Evolutionary conservation across 2,113 vertebrate species (phyloP).

Genomic region (Nibea coibor): DNA sequence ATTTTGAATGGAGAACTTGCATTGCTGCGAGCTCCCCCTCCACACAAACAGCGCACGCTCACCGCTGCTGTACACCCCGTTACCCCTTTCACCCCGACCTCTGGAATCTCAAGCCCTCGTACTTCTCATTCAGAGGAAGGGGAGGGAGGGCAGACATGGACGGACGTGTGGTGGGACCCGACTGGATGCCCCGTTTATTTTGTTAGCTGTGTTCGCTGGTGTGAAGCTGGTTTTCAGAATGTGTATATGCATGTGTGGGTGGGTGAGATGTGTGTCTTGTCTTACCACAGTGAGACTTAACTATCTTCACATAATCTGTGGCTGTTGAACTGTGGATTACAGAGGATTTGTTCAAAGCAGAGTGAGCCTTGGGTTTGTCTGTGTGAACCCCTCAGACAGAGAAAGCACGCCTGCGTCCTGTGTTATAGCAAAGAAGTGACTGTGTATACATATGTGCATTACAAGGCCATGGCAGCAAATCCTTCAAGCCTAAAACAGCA

Average conservation of each 20-base stretch:
- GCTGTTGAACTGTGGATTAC: conserved; percentile 53
- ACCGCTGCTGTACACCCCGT: conserved; percentile 21
- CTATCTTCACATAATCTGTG: conserved; percentile 45
- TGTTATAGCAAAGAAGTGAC: conserved; percentile 11
- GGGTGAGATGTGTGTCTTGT: conserved; percentile 26
- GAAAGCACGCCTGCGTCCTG: not conserved
- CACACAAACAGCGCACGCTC: conserved; percentile 14
- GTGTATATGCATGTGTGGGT: conserved; percentile 25
- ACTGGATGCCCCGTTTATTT: conserved; percentile 64
- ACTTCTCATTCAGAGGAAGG: conserved; percentile 41
- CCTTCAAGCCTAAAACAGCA: conserved; percentile 21
- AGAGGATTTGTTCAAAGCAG: conserved; percentile 49
- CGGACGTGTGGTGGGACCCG: conserved; percentile 41
- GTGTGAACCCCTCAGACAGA: conserved; percentile 16
- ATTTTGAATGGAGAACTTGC: not conserved
- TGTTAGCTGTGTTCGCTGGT: conserved; percentile 68
- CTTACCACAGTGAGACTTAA: conserved; percentile 6
- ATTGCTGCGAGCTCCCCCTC: conserved; percentile 50
- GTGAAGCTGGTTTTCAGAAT: conserved; percentile 36
- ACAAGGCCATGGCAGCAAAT: conserved; percentile 27
- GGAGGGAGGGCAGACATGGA: conserved; percentile 29
- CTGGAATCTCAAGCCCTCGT: conserved; percentile 67
- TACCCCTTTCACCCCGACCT: conserved; percentile 36
- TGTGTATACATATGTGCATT: conserved; percentile 13
- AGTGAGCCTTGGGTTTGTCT: conserved; percentile 42